Evolutionary conservation across 2,113 vertebrate genomes (phyloP).

Genomic region (Osmerus mordax): DNA sequence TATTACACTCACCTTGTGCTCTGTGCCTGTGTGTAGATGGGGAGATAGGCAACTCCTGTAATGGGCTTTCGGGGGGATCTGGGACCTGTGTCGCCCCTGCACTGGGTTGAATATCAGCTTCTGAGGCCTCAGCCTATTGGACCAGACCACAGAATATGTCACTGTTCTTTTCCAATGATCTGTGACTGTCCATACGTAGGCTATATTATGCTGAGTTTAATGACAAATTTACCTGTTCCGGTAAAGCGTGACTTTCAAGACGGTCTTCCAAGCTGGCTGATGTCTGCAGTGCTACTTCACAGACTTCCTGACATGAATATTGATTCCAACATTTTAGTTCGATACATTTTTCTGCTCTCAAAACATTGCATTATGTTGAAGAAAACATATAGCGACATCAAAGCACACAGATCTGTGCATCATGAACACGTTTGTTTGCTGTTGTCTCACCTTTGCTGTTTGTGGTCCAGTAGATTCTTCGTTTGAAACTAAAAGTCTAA

Average conservation of each 20-base stretch:
- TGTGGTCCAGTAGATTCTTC: not conserved
- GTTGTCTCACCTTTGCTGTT: not conserved
- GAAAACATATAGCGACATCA: too few relatives aligned
- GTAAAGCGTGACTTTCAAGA: too few relatives aligned
- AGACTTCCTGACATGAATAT: too few relatives aligned
- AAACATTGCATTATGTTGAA: too few relatives aligned
- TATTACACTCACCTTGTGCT: not conserved
- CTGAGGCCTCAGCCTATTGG: not conserved
- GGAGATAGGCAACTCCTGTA: slow-evolving; percentile 2
- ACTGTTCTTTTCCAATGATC: too few relatives aligned
- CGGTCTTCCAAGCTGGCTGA: too few relatives aligned
- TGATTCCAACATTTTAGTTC: too few relatives aligned
- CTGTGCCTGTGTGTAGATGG: not conserved
- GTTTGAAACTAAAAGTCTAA: not conserved
- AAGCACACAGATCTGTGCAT: not conserved
- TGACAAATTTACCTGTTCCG: too few relatives aligned
- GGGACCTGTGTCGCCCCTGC: not conserved
- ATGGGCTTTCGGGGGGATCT: not conserved
- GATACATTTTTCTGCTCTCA: too few relatives aligned
- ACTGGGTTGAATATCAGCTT: not conserved
- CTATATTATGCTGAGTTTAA: too few relatives aligned
- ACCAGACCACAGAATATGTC: not conserved
- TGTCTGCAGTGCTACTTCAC: too few relatives aligned
- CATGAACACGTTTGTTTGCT: not conserved
- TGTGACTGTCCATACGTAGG: too few relatives aligned